phyloP scores from a whole-genome alignment of 2,888 invertebrate species.

The Priapulus caudatus region DNA sequence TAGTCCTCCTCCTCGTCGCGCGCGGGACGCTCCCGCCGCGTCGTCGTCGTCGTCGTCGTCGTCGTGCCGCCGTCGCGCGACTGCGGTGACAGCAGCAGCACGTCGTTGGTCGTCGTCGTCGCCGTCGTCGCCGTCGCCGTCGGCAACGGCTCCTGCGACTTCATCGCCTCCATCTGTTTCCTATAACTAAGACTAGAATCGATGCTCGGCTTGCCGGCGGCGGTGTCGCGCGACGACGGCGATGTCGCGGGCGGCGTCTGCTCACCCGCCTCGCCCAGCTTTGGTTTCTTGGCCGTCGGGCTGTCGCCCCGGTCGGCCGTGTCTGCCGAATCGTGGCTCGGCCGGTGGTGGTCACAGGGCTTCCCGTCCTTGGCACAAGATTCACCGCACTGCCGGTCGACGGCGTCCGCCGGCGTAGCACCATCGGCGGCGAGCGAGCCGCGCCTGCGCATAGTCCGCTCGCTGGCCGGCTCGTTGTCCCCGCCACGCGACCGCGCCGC shows the following conservation, averaged over 20 bases:
- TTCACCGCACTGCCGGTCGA: too few species aligned
- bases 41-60: background rate
- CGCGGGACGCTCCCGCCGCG: conserved; percentile 2
- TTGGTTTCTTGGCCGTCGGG: background rate
- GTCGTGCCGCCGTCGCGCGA: background rate
- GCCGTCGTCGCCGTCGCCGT: background rate
- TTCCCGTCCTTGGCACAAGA: background rate
- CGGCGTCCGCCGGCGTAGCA: background rate
- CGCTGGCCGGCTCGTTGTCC: background rate
- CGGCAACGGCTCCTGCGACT: background rate
- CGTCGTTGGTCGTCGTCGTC: background rate
- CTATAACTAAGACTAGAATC: conserved; percentile 3
- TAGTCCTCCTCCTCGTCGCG: conserved; percentile 1
- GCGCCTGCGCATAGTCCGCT: background rate
- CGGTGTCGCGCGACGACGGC: background rate
- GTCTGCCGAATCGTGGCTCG: background rate
- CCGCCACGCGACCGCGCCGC: background rate
- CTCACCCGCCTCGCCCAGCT: background rate
- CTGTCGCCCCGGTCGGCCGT: background rate
- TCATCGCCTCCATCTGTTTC: background rate
- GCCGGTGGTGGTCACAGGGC: too few species aligned
- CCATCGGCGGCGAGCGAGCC: background rate
- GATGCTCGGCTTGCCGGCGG: too few species aligned
- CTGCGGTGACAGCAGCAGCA: background rate
- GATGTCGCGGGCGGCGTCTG: background rate